Evolutionary conservation across 1,140 invertebrate genomes (phyloP), one percentile per base, ranked within the genome.

Genomic region (Drosophila arawakana): DNA sequence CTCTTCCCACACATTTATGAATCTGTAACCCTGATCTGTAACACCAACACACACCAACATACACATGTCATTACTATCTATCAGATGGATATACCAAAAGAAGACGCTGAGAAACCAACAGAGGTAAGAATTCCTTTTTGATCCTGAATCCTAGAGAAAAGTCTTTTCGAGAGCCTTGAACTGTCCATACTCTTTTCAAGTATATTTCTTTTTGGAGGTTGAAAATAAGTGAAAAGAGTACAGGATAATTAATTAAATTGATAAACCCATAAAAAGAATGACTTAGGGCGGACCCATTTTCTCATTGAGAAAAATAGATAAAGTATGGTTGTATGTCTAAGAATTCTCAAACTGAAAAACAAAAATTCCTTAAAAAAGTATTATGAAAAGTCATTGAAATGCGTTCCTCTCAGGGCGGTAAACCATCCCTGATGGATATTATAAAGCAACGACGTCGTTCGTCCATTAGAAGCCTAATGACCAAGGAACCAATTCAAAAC

Each of bases 401-500:
- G 21, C 49, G 55, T 39, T 35, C 55, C 43, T 66, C 69, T 49
- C 77, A 89, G 78, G 84, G 47, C 35, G 65, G 73, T n/a, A 89
- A 67, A 62, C 71, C 81, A 77, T 78, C 80, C 66, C 34, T 92
- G 67, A 74, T 80, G 79, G 88, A 91, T 63, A 78, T 80, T 43
- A 85, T 81, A 54, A 90, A 85, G 60, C 86, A 89, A 75, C 73
- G 90, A 18, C 88, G 90, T 58, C 90, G 90, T 55, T 91, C 91
- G 15, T 92, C 91, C 30, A 46, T 91, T 15, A 76, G 81, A 80
- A 72, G 59, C 73, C 30, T 88, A 71, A 80, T 81, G 81, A 91
- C 78, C 37, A 91, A 91, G 71, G 85, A 92, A 78, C 91, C 89
- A 35, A 91, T 91, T 61, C 55, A 78, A 68, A 92, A 91, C 60